phyloP scores from a whole-genome alignment of 2,888 invertebrate species.

The Cerastis leucographa region DNA sequence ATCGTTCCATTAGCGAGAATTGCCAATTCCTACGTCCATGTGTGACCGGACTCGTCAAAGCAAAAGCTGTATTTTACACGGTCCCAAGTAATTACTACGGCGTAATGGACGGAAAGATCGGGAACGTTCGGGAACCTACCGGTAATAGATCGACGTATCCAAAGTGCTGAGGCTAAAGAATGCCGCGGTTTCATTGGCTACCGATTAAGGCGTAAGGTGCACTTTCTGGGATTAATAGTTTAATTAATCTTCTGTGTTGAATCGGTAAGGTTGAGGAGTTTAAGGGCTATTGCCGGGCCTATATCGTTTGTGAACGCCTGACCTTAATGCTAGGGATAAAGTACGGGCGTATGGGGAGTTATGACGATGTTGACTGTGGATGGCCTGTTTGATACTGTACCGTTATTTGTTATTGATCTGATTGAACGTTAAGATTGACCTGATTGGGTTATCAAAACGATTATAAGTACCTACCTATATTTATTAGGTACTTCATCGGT shows the following conservation, averaged over 20 bases:
- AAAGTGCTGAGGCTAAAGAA: constrained; percentile 64
- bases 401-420: background rate
- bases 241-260: constrained; percentile 63
- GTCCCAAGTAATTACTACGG: constrained; percentile 73
- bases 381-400: background rate
- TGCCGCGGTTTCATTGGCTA: constrained; percentile 65
- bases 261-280: constrained; percentile 37
- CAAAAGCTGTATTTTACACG: constrained; percentile 71
- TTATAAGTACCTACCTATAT: background rate
- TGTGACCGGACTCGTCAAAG: constrained; percentile 61
- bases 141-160: constrained; percentile 71
- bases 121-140: constrained; percentile 60
- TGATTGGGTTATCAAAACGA: background rate
- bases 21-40: constrained; percentile 75
- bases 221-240: constrained; percentile 63
- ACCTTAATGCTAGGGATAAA: constrained; percentile 44
- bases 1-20: constrained; percentile 78
- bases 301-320: constrained; percentile 46
- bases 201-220: constrained; percentile 61
- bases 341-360: constrained; percentile 7
- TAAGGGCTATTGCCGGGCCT: constrained; percentile 44
- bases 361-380: constrained; percentile 18
- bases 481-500: background rate
- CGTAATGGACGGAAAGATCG: constrained; percentile 72
- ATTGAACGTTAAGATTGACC: background rate